A percentile compares a stretch with the other conserved stretches of the same genome.
Conservation (phyloP, 2,888 invertebrate genomes). For the Argyra leucocephala region DNA sequence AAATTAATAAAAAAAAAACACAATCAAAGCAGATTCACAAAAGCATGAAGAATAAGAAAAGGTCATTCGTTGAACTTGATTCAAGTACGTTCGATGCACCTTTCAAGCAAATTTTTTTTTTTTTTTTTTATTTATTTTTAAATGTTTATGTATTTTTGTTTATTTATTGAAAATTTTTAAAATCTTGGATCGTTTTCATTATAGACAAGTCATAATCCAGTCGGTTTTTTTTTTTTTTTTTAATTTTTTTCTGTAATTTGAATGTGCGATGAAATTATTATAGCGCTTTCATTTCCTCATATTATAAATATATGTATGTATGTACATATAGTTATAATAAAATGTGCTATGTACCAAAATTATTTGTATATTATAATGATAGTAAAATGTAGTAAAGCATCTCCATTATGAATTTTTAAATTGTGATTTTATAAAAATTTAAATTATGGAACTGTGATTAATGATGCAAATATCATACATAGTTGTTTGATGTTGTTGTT, state of each 20-base stretch:
- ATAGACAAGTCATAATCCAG: too few relatives aligned
- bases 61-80: slow-evolving; percentile 4
- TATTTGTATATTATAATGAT: too few relatives aligned
- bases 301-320: too few relatives aligned
- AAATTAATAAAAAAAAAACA: neutral
- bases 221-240: too few relatives aligned
- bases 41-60: neutral
- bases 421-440: neutral
- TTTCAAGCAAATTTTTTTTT: neutral
- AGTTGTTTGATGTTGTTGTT: too few relatives aligned
- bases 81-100: slow-evolving; percentile 6
- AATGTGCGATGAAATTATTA: neutral
- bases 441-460: neutral
- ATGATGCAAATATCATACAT: too few relatives aligned
- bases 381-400: too few relatives aligned
- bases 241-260: too few relatives aligned
- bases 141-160: neutral
- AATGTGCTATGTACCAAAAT: too few relatives aligned
- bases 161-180: neutral
- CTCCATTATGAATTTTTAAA: neutral
- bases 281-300: neutral
- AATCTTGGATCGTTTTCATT: neutral
- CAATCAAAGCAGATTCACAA: neutral
- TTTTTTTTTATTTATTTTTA: neutral
- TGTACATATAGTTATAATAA: too few relatives aligned